Conservation (phyloP, 2,113 vertebrate species). For the Fregetta grallaria region DNA sequence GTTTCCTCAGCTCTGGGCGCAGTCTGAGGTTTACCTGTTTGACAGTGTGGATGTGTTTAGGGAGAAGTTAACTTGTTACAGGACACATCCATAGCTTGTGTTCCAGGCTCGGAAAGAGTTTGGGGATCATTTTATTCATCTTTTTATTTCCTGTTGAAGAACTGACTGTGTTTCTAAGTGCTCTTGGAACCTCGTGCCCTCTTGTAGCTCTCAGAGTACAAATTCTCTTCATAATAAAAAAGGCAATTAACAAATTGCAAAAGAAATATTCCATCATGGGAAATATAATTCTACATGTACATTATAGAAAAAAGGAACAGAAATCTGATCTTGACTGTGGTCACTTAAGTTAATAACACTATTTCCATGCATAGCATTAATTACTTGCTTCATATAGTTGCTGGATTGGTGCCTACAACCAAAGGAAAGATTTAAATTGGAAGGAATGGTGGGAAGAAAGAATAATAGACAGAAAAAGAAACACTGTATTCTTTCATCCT, state of each 20-base stretch:
- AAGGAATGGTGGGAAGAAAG: neutral
- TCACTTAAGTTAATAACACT: slow-evolving; percentile 23
- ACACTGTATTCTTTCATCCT: neutral
- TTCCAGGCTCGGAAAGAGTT: neutral
- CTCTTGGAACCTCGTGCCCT: neutral
- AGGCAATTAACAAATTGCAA: slow-evolving; percentile 41
- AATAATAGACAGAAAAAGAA: neutral
- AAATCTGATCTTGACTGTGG: slow-evolving; percentile 14
- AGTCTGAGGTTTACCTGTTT: neutral
- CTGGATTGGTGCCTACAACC: neutral
- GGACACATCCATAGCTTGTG: neutral
- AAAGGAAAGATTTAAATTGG: neutral
- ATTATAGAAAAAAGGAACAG: neutral
- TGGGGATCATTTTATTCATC: neutral
- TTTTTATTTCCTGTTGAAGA: neutral
- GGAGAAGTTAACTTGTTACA: neutral
- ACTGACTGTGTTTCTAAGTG: neutral
- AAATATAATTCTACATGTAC: neutral
- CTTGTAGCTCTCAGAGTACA: neutral
- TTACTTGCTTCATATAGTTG: neutral
- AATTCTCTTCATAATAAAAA: neutral
- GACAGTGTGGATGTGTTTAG: neutral
- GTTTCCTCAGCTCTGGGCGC: neutral
- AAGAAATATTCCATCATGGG: neutral
- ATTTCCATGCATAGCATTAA: slow-evolving; percentile 21